A percentile compares a stretch with the other conserved stretches of the same genome.
phyloP scores from a whole-genome alignment of 2,113 vertebrate genomes.

The Burhinus oedicnemus region DNA sequence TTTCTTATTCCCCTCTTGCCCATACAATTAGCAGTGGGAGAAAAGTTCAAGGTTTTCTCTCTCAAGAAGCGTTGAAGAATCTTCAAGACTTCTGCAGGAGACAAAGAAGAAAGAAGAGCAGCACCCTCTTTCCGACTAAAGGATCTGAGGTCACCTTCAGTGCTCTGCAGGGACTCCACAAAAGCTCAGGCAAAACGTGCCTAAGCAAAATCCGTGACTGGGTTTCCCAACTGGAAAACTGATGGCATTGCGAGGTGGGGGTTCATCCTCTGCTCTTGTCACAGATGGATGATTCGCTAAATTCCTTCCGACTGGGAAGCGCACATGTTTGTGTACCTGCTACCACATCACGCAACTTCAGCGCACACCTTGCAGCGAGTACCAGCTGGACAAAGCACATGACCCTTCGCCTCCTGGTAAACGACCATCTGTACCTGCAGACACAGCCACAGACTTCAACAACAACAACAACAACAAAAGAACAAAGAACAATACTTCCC shows the following conservation, averaged over 20 bases:
- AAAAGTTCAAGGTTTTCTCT: background rate
- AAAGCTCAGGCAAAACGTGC: background rate
- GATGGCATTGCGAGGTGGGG: fast-evolving
- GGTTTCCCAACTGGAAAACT: fast-evolving
- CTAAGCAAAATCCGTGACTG: background rate
- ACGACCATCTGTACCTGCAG: background rate
- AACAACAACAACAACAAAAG: background rate
- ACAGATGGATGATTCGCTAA: background rate
- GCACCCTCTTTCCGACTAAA: background rate
- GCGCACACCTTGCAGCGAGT: background rate
- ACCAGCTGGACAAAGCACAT: background rate
- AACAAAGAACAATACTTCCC: background rate
- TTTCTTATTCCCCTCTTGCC: background rate
- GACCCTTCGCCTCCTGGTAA: background rate
- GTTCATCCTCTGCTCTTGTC: background rate
- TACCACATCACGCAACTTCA: background rate
- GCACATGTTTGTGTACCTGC: background rate
- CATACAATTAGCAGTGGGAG: background rate
- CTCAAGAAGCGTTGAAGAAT: background rate
- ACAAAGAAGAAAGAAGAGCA: background rate
- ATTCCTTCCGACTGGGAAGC: background rate
- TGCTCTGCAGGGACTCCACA: background rate
- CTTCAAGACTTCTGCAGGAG: background rate
- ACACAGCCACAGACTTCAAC: background rate
- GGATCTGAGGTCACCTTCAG: too few species aligned